Percentiles rank a stretch among this genome's conserved stretches.
phyloP scores from a whole-genome alignment of 2,797 vertebrate genomes.

The Arnoldichthys spilopterus region DNA sequence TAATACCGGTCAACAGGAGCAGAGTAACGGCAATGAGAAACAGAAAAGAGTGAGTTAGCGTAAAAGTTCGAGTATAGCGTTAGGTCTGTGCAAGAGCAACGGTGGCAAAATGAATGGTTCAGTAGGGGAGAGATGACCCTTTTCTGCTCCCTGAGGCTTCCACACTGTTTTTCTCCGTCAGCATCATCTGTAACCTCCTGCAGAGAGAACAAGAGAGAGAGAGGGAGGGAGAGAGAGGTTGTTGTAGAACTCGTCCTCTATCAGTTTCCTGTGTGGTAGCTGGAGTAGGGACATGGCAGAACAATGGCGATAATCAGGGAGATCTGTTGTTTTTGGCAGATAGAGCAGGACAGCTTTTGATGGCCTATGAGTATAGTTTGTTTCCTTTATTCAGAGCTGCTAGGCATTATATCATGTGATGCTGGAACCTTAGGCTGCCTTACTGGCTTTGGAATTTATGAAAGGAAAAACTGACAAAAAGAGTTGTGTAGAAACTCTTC shows the following conservation, averaged over 20 bases:
- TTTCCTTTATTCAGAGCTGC: constrained; percentile 8
- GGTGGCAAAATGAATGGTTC: constrained; percentile 56
- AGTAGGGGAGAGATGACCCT: constrained; percentile 50
- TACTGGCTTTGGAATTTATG: constrained; percentile 3
- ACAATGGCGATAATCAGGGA: constrained; percentile 5
- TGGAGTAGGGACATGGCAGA: constrained; percentile 23
- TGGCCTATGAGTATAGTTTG: background rate
- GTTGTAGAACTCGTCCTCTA: constrained; percentile 20
- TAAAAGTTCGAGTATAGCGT: constrained; percentile 15
- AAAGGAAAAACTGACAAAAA: constrained; percentile 19
- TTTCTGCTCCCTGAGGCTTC: constrained; percentile 52
- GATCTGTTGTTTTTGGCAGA: constrained; percentile 18
- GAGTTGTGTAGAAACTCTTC: constrained; percentile 4
- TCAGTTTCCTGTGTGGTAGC: constrained; percentile 22
- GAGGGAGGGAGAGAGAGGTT: constrained; percentile 10
- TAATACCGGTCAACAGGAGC: too few species aligned
- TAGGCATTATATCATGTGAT: background rate
- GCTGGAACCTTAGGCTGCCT: background rate
- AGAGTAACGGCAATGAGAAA: background rate
- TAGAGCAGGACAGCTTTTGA: constrained; percentile 19
- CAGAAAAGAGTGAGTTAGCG: background rate
- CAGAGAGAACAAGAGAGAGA: constrained; percentile 3
- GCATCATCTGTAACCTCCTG: constrained; percentile 53
- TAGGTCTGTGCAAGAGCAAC: constrained; percentile 52
- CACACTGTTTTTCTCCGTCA: constrained; percentile 55